Percentiles rank a stretch among this genome's conserved stretches.
Evolutionary conservation across 1,140 invertebrate species (phyloP).

Genomic region (Octopus sinensis): DNA sequence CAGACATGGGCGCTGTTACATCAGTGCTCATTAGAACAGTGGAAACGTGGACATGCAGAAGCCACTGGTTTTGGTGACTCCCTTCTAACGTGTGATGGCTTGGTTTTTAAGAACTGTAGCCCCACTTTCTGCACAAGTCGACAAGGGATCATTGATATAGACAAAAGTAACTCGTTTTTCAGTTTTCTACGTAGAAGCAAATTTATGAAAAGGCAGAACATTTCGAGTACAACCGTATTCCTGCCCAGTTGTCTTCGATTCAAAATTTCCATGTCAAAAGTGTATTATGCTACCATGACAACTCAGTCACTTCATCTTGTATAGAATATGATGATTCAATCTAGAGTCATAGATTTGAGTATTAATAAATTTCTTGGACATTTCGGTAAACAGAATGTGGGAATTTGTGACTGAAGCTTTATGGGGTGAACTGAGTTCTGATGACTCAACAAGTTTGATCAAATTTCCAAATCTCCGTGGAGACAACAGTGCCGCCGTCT

Average conservation of each 20-base stretch:
- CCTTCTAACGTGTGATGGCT: conserved; percentile 48
- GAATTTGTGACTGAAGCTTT: conserved; percentile 54
- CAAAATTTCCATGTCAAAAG: conserved; percentile 57
- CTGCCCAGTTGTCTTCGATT: conserved; percentile 55
- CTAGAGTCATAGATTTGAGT: conserved; percentile 51
- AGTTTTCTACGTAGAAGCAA: conserved; percentile 51
- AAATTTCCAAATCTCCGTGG: conserved; percentile 43
- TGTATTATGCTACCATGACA: conserved; percentile 52
- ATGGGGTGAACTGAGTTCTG: conserved; percentile 55
- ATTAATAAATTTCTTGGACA: conserved; percentile 54
- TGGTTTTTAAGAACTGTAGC: conserved; percentile 56
- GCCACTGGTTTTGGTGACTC: conserved; percentile 53
- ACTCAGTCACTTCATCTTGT: conserved; percentile 52
- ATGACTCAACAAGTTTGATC: conserved; percentile 51
- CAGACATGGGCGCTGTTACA: conserved; percentile 51
- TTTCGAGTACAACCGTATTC: conserved; percentile 58
- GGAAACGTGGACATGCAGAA: conserved; percentile 54
- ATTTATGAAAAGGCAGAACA: conserved; percentile 57
- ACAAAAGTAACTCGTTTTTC: conserved; percentile 50
- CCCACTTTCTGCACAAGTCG: conserved; percentile 53
- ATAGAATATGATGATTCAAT: conserved; percentile 54
- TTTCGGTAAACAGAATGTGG: conserved; percentile 51
- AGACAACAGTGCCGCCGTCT: conserved; percentile 37
- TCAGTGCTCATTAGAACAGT: conserved; percentile 54
- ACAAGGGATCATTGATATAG: conserved; percentile 55